phyloP scores from a whole-genome alignment of 2,888 invertebrate genomes.

The Cephus pygmeus region DNA sequence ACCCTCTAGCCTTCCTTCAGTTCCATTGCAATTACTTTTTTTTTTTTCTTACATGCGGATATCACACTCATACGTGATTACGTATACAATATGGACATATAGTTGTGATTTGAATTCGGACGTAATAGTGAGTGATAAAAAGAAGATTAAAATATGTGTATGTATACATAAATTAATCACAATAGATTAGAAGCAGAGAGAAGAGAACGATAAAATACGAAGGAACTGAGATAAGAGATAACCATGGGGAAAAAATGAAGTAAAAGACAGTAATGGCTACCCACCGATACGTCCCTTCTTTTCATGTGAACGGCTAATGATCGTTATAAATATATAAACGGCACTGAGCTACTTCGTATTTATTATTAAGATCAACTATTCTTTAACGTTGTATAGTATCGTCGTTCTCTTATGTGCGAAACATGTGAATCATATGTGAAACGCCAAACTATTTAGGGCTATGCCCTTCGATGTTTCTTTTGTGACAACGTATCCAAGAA shows the following conservation, averaged over 20 bases:
- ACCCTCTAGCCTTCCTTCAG: too few relatives aligned
- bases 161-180: not conserved
- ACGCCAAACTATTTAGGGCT: not conserved
- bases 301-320: constrained; percentile 19
- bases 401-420: not conserved
- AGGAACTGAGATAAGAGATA: not conserved
- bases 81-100: not conserved
- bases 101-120: not conserved
- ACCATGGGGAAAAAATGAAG: not conserved
- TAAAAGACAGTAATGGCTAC: not conserved
- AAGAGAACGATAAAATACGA: not conserved
- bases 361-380: not conserved
- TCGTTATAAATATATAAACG: constrained; percentile 50
- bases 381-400: not conserved
- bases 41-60: not conserved
- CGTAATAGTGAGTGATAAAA: not conserved
- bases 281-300: not conserved
- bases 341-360: constrained; percentile 32
- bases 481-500: too few relatives aligned
- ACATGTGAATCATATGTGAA: not conserved
- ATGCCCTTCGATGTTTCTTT: not conserved
- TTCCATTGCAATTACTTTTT: too few relatives aligned
- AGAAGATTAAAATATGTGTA: not conserved
- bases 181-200: not conserved
- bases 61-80: not conserved